Conservation (phyloP, 2,888 invertebrate genomes). For the Caenorhabditis panamensis region DNA sequence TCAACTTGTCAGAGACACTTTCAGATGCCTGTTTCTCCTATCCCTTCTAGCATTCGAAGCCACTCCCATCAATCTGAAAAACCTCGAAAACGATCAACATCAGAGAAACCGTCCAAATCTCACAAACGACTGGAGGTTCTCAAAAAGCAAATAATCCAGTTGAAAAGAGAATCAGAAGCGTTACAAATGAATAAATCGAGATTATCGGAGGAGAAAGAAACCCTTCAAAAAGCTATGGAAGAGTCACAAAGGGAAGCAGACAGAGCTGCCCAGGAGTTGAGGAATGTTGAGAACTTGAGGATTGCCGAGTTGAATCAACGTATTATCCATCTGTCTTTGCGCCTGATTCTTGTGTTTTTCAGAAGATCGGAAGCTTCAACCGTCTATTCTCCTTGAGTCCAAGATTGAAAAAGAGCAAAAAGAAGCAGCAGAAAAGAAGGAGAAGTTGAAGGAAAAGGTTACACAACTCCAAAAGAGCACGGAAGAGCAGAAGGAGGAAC, state of each 20-base stretch:
- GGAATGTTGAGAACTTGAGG: slow-evolving; percentile 49
- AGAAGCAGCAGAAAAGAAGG: slow-evolving; percentile 19
- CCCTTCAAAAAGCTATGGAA: slow-evolving; percentile 42
- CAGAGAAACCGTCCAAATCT: slow-evolving; percentile 14
- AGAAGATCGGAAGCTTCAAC: slow-evolving; percentile 45
- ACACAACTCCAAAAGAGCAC: slow-evolving; percentile 27
- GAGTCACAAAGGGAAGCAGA: slow-evolving; percentile 35
- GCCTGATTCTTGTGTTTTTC: slow-evolving; percentile 9
- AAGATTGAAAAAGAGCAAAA: slow-evolving; percentile 39
- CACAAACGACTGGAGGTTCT: slow-evolving; percentile 33
- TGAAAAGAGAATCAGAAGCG: slow-evolving; percentile 57
- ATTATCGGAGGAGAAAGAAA: slow-evolving; percentile 42
- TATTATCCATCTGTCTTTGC: no score
- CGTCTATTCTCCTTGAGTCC: slow-evolving; percentile 40
- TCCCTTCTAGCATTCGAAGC: background rate
- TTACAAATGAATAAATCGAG: slow-evolving; percentile 19
- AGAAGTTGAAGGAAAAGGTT: slow-evolving; percentile 32
- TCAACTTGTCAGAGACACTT: background rate
- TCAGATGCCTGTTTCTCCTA: background rate
- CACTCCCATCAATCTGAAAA: no score
- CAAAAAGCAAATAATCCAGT: slow-evolving; percentile 40
- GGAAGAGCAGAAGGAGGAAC: slow-evolving; percentile 32
- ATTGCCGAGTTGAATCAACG: slow-evolving; percentile 45
- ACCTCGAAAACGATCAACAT: slow-evolving; percentile 32
- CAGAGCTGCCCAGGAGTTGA: slow-evolving; percentile 43